These are phyloP conservation scores for Leptinotarsa lineolata DNA, from an alignment of 1,140 invertebrate genomes.

Conservation along the genomic window DNA sequence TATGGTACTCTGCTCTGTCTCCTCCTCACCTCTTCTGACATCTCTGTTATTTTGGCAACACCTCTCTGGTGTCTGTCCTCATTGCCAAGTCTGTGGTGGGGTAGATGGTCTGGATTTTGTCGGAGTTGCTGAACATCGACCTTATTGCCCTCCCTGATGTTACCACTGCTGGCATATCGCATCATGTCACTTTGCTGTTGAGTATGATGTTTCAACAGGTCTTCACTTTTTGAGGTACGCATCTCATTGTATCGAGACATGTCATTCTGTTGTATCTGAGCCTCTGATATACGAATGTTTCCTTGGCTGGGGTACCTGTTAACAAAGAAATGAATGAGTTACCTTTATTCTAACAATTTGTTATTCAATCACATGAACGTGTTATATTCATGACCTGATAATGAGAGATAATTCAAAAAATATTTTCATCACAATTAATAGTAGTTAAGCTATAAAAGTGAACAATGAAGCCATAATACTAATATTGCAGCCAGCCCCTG, in stretches of 20 bases:
- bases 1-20: conserved; percentile 64
- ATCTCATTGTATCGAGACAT: conserved; percentile 46
- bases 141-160: conserved; percentile 46
- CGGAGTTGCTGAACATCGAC: not conserved
- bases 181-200: conserved; percentile 47
- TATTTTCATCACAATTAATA: too few relatives aligned
- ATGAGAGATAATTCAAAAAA: too few relatives aligned
- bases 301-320: conserved; percentile 46
- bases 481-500: too few relatives aligned
- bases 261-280: conserved; percentile 44
- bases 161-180: conserved; percentile 53
- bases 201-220: conserved; percentile 48
- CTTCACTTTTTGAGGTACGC: conserved; percentile 51
- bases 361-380: too few relatives aligned
- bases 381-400: too few relatives aligned
- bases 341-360: too few relatives aligned
- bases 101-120: conserved; percentile 33
- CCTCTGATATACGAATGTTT: conserved; percentile 47
- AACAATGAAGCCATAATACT: too few relatives aligned
- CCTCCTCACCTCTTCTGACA: conserved; percentile 79
- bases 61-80: conserved; percentile 58
- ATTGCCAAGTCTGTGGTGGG: conserved; percentile 39
- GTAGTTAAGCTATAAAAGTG: too few relatives aligned
- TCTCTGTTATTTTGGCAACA: conserved; percentile 79
- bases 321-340: too few relatives aligned